These are phyloP conservation scores for Drosophila yooni DNA, from an alignment of 2,888 invertebrate genomes.

Conservation along the genomic window DNA sequence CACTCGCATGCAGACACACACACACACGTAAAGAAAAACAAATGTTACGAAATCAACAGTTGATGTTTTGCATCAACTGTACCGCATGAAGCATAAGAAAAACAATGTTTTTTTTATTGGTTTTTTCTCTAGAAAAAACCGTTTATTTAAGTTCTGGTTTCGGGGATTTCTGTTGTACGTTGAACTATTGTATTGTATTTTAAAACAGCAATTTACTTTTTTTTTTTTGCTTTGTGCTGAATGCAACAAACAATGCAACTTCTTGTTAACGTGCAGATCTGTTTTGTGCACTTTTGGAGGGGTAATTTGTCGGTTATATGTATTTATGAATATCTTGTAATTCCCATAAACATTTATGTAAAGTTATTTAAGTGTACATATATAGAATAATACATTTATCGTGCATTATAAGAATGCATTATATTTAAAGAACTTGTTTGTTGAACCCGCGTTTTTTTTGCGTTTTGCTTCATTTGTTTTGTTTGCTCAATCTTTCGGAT, in stretches of 20 bases:
- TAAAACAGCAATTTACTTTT: constrained; percentile 33
- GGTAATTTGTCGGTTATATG: constrained; percentile 42
- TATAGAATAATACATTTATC: constrained; percentile 42
- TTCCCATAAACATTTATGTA: constrained; percentile 36
- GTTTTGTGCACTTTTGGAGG: constrained; percentile 42
- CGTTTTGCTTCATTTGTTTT: constrained; percentile 16
- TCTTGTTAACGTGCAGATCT: constrained; percentile 17
- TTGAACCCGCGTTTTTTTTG: not conserved
- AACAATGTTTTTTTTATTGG: constrained; percentile 48
- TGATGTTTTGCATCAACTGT: constrained; percentile 52
- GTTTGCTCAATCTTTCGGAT: constrained; percentile 1
- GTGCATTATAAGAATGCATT: constrained; percentile 37
- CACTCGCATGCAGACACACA: not conserved
- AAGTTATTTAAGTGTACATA: constrained; percentile 36
- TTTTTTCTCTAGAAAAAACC: constrained; percentile 73
- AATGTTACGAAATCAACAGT: constrained; percentile 14
- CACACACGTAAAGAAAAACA: constrained; percentile 1
- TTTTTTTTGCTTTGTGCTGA: constrained; percentile 25
- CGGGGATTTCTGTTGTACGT: constrained; percentile 26
- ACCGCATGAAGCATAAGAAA: constrained; percentile 21
- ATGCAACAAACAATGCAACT: constrained; percentile 50
- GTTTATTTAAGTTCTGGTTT: constrained; percentile 57
- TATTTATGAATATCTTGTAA: constrained; percentile 35
- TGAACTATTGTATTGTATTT: constrained; percentile 33
- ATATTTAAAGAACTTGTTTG: constrained; percentile 7